Percentiles rank a stretch among this genome's conserved stretches.
Conservation (phyloP, 2,888 invertebrate genomes). For the Gastracanthus pulcherrimus region DNA sequence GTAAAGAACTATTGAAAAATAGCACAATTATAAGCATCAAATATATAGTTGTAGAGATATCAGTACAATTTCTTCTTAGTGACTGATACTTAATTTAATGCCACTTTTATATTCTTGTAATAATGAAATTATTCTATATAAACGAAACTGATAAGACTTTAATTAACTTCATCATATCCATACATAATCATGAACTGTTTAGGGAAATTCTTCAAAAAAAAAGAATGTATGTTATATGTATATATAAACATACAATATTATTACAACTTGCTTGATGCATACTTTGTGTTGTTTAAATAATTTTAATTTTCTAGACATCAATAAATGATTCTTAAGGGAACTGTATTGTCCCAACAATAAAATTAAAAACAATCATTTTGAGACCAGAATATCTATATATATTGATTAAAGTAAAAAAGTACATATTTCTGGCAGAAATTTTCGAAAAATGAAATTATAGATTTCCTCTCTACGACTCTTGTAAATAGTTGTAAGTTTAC, state of each 20-base stretch:
- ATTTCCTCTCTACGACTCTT: constrained; percentile 20
- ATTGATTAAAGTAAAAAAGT: constrained; percentile 2
- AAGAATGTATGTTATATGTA: no score
- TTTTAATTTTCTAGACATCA: neutral
- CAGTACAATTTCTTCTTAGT: constrained; percentile 39
- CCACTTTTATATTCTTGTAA: constrained; percentile 52
- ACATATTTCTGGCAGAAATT: neutral
- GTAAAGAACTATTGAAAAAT: neutral
- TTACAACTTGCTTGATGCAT: neutral
- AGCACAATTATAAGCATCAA: constrained; percentile 44
- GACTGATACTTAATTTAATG: constrained; percentile 33
- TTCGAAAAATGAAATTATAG: neutral
- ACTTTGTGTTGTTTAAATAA: constrained; percentile 2
- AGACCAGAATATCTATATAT: constrained; percentile 32
- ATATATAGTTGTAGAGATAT: neutral
- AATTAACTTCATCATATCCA: constrained; percentile 39
- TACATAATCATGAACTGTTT: constrained; percentile 41
- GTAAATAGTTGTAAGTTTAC: constrained; percentile 40
- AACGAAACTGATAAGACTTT: constrained; percentile 47
- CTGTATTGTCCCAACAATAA: constrained; percentile 12
- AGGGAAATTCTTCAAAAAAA: constrained; percentile 17
- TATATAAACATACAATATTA: neutral
- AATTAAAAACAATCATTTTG: constrained; percentile 40
- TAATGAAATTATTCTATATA: constrained; percentile 32
- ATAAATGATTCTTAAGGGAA: neutral